These are phyloP conservation scores for Drosophila elegans DNA, from an alignment of 1,140 invertebrate species.

Conservation along the genomic window DNA sequence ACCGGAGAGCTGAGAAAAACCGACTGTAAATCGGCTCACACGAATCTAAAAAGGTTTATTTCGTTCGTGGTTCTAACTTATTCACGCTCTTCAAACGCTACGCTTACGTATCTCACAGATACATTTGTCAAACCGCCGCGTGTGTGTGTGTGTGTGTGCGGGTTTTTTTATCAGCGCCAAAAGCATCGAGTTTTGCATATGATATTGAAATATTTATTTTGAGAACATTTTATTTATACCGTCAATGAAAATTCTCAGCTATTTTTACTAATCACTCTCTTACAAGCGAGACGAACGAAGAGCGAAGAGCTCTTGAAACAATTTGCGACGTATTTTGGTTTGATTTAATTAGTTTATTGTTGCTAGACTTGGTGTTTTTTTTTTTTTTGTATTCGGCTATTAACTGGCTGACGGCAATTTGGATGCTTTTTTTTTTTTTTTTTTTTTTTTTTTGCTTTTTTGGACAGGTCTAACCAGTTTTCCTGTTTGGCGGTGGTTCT, in stretches of 20 bases:
- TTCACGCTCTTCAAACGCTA: slow-evolving; percentile 22
- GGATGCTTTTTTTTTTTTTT: slow-evolving; percentile 10
- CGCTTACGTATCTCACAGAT: slow-evolving; percentile 48
- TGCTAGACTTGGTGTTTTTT: slow-evolving; percentile 55
- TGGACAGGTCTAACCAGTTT: slow-evolving; percentile 71
- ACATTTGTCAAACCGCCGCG: slow-evolving; percentile 14
- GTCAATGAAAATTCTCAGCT: slow-evolving; percentile 56
- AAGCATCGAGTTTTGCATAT: slow-evolving; percentile 50
- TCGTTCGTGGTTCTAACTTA: slow-evolving; percentile 13
- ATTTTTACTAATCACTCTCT: slow-evolving; percentile 49
- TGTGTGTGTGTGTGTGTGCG: slow-evolving; percentile 3
- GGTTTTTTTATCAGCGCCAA: slow-evolving; percentile 32
- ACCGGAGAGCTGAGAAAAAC: slow-evolving; percentile 32
- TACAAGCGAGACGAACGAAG: slow-evolving; percentile 3
- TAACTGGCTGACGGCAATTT: slow-evolving; percentile 51
- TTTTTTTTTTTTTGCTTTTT: slow-evolving; percentile 34
- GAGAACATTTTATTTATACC: slow-evolving; percentile 66
- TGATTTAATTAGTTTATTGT: slow-evolving; percentile 80
- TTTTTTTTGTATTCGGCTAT: slow-evolving; percentile 26
- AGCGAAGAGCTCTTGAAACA: slow-evolving; percentile 21
- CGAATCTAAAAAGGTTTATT: slow-evolving; percentile 27
- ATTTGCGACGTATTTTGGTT: slow-evolving; percentile 74
- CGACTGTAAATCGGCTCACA: slow-evolving; percentile 17
- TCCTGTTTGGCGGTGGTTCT: slow-evolving; percentile 32
- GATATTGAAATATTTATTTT: slow-evolving; percentile 59